Percentiles rank a stretch among this genome's conserved stretches.
Conservation (phyloP, 2,888 invertebrate species). For the Ectemnius cavifrons region DNA sequence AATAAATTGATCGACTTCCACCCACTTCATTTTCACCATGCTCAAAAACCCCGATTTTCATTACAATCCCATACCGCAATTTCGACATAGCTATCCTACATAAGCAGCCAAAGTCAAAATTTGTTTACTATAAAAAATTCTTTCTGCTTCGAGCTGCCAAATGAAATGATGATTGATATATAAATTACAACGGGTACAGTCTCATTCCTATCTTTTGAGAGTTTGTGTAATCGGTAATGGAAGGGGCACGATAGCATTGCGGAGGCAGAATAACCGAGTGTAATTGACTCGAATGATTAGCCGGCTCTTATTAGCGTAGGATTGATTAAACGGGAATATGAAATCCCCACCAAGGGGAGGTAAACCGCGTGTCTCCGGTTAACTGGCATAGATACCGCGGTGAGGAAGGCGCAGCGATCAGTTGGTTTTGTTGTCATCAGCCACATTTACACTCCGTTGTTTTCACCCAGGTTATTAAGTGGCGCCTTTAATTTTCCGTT, state of each 20-base stretch:
- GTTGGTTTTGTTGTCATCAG: slow-evolving; percentile 75
- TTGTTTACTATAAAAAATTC: no score
- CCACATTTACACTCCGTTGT: slow-evolving; percentile 71
- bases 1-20: slow-evolving; percentile 66
- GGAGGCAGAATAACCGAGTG: not conserved
- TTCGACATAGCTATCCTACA: no score
- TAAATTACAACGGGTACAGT: no score
- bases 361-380: slow-evolving; percentile 51
- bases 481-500: slow-evolving; percentile 51
- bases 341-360: not conserved
- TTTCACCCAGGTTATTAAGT: slow-evolving; percentile 64
- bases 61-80: slow-evolving; percentile 6
- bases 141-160: no score
- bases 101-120: no score
- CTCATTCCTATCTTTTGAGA: not conserved
- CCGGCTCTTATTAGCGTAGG: slow-evolving; percentile 13
- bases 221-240: not conserved
- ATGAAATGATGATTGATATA: no score
- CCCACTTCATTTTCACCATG: slow-evolving; percentile 16
- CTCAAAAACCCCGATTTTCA: not conserved
- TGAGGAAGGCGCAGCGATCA: slow-evolving; percentile 58
- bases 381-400: slow-evolving; percentile 26
- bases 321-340: slow-evolving; percentile 38
- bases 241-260: not conserved
- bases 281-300: slow-evolving; percentile 21